A percentile compares a stretch with the other conserved stretches of the same genome.
phyloP scores from a whole-genome alignment of 1,140 invertebrate species.

The Nephila pilipes region DNA sequence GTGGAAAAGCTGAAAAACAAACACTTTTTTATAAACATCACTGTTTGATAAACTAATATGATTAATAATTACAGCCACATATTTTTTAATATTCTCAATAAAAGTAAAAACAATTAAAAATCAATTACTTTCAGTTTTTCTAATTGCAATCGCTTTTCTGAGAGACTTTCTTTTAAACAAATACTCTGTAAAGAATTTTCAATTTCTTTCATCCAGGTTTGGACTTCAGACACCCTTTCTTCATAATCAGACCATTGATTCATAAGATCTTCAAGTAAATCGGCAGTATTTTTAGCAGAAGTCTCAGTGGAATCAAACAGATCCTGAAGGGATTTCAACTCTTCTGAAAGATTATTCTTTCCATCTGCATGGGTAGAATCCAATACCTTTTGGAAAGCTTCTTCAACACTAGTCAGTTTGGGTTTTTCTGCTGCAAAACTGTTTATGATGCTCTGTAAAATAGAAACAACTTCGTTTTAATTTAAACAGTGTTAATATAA shows the following conservation, averaged over 20 bases:
- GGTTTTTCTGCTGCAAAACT: constrained; percentile 92
- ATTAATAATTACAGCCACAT: too few species aligned
- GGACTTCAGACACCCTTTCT: constrained; percentile 90
- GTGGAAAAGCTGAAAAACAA: constrained; percentile 4
- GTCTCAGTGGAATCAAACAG: constrained; percentile 85
- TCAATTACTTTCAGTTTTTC: constrained; percentile 86
- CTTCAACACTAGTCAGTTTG: constrained; percentile 89
- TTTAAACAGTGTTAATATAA: too few species aligned
- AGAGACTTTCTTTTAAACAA: constrained; percentile 90
- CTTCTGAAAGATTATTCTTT: constrained; percentile 89
- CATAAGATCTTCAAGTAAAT: constrained; percentile 89
- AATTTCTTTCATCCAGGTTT: constrained; percentile 93
- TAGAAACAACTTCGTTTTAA: constrained; percentile 57
- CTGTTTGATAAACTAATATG: not conserved
- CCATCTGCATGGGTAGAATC: constrained; percentile 92
- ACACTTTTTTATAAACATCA: not conserved
- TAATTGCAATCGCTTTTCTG: constrained; percentile 92
- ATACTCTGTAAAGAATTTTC: constrained; percentile 93
- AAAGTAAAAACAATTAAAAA: not conserved
- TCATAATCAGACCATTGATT: constrained; percentile 96
- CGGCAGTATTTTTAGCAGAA: constrained; percentile 85
- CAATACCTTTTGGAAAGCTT: constrained; percentile 93
- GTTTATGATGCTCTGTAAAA: constrained; percentile 86
- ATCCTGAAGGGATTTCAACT: constrained; percentile 79
- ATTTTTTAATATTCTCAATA: not conserved